phyloP scores from a whole-genome alignment of 2,888 invertebrate genomes.

The Dusona sp. region DNA sequence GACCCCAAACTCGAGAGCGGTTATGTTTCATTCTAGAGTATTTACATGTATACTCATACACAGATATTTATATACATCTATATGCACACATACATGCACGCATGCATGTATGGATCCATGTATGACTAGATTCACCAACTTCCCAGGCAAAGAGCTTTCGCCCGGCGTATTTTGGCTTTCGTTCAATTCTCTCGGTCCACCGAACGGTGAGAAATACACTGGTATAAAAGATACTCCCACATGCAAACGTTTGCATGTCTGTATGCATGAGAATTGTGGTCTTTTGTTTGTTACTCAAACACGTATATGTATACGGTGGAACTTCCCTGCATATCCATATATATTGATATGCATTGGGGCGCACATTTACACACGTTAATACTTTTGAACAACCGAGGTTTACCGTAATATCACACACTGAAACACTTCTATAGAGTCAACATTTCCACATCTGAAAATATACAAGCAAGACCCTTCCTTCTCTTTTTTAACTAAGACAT shows the following conservation, averaged over 20 bases:
- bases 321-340: background rate
- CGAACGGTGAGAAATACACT: constrained; percentile 45
- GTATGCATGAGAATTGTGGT: background rate
- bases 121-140: constrained; percentile 35
- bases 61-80: constrained; percentile 4
- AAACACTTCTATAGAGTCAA: constrained; percentile 37
- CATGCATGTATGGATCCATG: background rate
- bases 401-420: constrained; percentile 44
- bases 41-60: constrained; percentile 3
- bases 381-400: constrained; percentile 41
- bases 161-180: constrained; percentile 61
- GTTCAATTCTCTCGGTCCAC: constrained; percentile 60
- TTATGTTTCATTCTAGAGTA: constrained; percentile 45
- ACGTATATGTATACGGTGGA: background rate
- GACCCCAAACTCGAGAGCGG: constrained; percentile 51
- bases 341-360: constrained; percentile 21
- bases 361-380: constrained; percentile 47
- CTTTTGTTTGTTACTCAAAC: constrained; percentile 11
- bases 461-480: background rate
- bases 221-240: constrained; percentile 45
- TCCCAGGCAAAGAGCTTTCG: constrained; percentile 38
- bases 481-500: background rate
- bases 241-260: constrained; percentile 1
- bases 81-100: background rate
- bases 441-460: constrained; percentile 51